Evolutionary conservation across 2,888 invertebrate species (phyloP), one percentile per base, ranked within the genome.

Genomic region (Synergus itoensis): DNA sequence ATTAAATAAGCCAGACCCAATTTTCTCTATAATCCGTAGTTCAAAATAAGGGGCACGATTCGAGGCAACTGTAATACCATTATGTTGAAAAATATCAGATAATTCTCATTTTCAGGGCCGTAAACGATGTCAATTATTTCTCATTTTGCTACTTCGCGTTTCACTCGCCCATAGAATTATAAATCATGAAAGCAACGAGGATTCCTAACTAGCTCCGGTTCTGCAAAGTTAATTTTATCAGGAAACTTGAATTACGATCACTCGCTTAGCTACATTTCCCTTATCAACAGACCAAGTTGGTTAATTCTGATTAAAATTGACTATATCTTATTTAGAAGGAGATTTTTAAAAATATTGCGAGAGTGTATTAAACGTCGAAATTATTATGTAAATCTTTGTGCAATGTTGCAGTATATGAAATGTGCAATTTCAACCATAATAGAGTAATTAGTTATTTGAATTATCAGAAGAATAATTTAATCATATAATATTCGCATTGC

Each of bases 191-290:
- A 64, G 16, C 40, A 36, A 18, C 64, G 64, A 64, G 64, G 36
- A 64, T 64, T 64, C 16, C 64, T 57, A 57, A 64, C 64, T 64
- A 3, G 57, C 64, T 64, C 28, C 14, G 21, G 16, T 64, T 64
- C 36, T 64, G 64, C 36, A n/a, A 64, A 64, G 40, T 64, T 40
- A 64, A 64, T 40, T 64, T 64, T 36, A 64, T 64, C 64, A 64
- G 9, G n/a, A 40, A 64, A 64, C 64, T n/a, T 64, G n/a, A 64
- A 64, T 40, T 40, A 64, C 36, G 40, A 40, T 16, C 40, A 64
- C 40, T 40, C 64, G 16, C 40, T 64, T 14, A 64, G 8, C 40
- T 64, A 2, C 9, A 18, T 9, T 65, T 18, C 41, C 18, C 18
- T 41, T 41, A 65, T 41, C 41, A 65, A 65, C 40, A 8, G n/a